These are phyloP conservation scores for Neostethus bicornis DNA, from an alignment of 2,797 vertebrate genomes.

Conservation along the genomic window DNA sequence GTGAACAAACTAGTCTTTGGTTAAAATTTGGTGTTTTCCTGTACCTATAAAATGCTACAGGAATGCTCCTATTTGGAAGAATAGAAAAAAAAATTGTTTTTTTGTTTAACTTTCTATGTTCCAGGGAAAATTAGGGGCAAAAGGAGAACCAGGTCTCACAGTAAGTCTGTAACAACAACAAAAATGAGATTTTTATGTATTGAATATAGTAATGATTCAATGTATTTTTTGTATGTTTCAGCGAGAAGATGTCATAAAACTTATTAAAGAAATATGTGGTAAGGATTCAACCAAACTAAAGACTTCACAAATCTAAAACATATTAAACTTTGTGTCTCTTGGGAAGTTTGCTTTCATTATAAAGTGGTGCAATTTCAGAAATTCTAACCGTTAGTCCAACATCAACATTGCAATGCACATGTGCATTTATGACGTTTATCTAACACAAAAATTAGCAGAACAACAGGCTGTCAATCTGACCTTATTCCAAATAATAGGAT, in stretches of 20 bases:
- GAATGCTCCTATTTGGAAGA: constrained; percentile 2
- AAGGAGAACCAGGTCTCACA: constrained; percentile 88
- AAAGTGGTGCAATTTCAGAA: too few relatives aligned
- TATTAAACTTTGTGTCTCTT: too few relatives aligned
- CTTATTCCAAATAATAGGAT: too few relatives aligned
- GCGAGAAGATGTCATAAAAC: constrained; percentile 91
- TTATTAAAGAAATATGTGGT: constrained; percentile 94
- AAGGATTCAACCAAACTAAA: constrained; percentile 52
- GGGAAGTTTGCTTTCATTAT: too few relatives aligned
- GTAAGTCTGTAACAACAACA: constrained; percentile 71
- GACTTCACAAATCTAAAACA: too few relatives aligned
- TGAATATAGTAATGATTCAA: constrained; percentile 3
- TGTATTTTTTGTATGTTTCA: constrained; percentile 55
- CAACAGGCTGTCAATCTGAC: too few relatives aligned
- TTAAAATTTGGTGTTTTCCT: too few relatives aligned
- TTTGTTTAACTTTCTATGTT: constrained; percentile 24
- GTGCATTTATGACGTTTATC: too few relatives aligned
- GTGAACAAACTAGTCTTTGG: not conserved
- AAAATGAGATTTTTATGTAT: constrained; percentile 8
- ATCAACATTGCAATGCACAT: too few relatives aligned
- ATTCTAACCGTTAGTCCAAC: too few relatives aligned
- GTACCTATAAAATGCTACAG: too few relatives aligned
- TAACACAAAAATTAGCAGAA: too few relatives aligned
- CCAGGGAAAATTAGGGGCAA: constrained; percentile 84
- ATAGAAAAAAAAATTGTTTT: constrained; percentile 1